These are phyloP conservation scores for Nephotettix cincticeps DNA, from an alignment of 1,140 invertebrate genomes.

Conservation along the genomic window DNA sequence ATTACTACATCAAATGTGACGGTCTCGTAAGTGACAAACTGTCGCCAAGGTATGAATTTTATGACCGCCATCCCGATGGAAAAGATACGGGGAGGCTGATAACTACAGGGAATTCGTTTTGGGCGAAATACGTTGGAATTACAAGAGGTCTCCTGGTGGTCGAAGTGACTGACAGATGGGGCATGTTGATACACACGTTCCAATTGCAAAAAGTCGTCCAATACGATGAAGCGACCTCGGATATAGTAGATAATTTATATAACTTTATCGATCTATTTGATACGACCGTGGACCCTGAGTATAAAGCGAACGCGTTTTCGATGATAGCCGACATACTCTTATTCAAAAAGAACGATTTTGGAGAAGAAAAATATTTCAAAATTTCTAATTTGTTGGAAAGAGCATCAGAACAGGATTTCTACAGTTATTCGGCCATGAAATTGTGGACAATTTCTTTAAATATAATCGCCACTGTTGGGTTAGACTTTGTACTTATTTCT, in stretches of 20 bases:
- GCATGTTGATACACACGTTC: too few species aligned
- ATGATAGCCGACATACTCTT: background rate
- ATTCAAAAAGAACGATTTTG: too few species aligned
- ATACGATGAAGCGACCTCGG: too few species aligned
- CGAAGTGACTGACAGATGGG: background rate
- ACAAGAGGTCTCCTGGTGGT: background rate
- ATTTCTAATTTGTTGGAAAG: too few species aligned
- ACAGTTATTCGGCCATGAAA: background rate
- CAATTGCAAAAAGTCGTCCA: too few species aligned
- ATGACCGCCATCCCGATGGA: background rate
- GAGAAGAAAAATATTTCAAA: too few species aligned
- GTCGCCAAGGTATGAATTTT: background rate
- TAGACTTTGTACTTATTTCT: too few species aligned
- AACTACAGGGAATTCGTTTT: background rate
- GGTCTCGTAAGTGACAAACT: background rate
- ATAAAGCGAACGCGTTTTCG: background rate
- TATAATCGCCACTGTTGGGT: too few species aligned
- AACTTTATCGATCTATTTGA: too few species aligned
- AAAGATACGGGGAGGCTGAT: background rate
- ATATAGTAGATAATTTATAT: too few species aligned
- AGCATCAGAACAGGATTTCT: too few species aligned
- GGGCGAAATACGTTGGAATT: background rate
- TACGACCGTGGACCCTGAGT: background rate
- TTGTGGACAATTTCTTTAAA: background rate
- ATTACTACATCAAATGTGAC: background rate